Base-by-base conservation (phyloP, 2,888 invertebrate species). In the Epinotia nisella region DNA sequence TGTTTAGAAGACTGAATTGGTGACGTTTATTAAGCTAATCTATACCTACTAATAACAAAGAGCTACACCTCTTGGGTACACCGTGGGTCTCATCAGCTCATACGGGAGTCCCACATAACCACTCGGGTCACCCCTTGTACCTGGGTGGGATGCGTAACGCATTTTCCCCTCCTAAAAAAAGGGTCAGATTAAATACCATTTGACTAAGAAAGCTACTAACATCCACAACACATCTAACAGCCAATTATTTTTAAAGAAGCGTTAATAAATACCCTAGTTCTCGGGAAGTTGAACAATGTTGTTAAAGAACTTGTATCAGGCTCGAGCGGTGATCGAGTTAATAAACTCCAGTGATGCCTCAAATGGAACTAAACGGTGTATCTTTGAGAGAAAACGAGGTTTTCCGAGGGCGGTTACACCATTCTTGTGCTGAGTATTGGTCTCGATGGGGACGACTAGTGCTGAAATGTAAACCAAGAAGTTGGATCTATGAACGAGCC, bases 261-360 rank as follows among this genome's bases (percentile, higher is more conserved):
- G 41, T 21, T 21, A 66, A 39, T 24, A 56, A 41, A 55, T 41
- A 56, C 39, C 66, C 55, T 66, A 55, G 66, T 24, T 66, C 55
- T 56, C 66, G 9, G 56, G 11, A 24, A 66, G 21, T 56, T 56
- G 29, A 29, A 56, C 55, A 66, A 56, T 56, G 41, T n/a, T 56
- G 66, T 66, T 66, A 66, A 56, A 66, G 66, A 65, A 65, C 65
- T 66, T n/a, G 66, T 66, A 66, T 66, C 66, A n/a, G 15, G 39
- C 55, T 56, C 55, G 41, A 56, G 39, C 55, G 55, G 39, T 24
- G 41, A 66, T 66, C 41, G 24, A 55, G 65, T 65, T 65, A 65
- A 65, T 65, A 65, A 65, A 65, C 65, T 65, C 10, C 55, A 21
- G 21, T 19, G 15, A 65, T 39, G 2, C 29, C 9, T 19, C 55